These are phyloP conservation scores for Oreochromis spilurus DNA, from an alignment of 2,113 vertebrate species.

Conservation along the genomic window DNA sequence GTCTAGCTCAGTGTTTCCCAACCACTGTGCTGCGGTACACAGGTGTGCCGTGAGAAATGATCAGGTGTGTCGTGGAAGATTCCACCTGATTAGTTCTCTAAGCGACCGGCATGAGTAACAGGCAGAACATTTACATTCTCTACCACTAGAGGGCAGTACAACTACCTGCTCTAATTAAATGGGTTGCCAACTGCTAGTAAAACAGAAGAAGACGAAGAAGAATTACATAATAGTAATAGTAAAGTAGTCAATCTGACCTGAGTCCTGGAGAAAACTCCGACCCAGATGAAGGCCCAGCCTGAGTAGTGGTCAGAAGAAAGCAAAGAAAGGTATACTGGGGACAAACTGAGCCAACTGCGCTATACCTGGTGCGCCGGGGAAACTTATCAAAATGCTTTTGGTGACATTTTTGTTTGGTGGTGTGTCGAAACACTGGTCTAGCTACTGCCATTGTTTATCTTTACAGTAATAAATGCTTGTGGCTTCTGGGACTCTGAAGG, in stretches of 20 bases:
- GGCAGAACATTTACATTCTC: not conserved
- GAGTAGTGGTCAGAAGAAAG: not conserved
- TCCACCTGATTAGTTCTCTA: not conserved
- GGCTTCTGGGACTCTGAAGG: not conserved
- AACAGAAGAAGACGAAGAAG: not conserved
- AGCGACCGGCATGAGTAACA: not conserved
- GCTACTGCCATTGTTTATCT: not conserved
- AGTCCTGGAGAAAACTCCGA: not conserved
- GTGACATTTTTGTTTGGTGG: not conserved
- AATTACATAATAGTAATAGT: not conserved
- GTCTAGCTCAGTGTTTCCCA: not conserved
- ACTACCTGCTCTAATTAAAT: not conserved
- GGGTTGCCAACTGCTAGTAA: not conserved
- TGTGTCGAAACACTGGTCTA: not conserved
- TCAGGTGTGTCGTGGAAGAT: not conserved
- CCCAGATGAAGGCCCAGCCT: not conserved
- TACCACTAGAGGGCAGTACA: not conserved
- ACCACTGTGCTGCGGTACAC: not conserved
- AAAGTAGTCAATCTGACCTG: not conserved
- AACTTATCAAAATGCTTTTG: not conserved
- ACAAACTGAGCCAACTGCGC: not conserved
- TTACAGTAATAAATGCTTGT: not conserved
- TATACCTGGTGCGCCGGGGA: not conserved
- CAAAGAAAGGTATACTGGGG: not conserved
- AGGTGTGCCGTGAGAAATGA: not conserved